Evolutionary conservation across 2,797 vertebrate genomes (phyloP).

Genomic region (Bufotes viridis): DNA sequence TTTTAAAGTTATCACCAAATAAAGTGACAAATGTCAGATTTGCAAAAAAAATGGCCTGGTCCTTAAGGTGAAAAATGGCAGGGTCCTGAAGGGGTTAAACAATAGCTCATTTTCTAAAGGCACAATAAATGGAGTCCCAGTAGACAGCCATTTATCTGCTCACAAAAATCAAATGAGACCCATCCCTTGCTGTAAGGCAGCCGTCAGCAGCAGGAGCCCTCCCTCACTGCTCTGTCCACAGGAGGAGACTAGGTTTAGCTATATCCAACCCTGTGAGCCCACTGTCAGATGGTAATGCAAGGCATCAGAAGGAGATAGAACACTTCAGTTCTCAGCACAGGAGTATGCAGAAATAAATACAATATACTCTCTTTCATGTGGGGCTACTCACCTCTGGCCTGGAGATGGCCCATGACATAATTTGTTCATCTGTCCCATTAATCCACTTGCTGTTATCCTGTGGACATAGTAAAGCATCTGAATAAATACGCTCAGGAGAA

Average conservation of each 20-base stretch:
- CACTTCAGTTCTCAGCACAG: background rate
- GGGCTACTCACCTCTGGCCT: constrained; percentile 86
- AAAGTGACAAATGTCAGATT: too few relatives aligned
- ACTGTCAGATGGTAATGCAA: background rate
- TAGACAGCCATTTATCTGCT: too few relatives aligned
- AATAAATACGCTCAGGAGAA: background rate
- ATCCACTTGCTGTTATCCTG: constrained; percentile 98
- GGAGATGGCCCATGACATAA: constrained; percentile 98
- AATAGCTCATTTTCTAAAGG: too few relatives aligned
- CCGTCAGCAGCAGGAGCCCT: background rate
- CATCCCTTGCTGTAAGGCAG: background rate
- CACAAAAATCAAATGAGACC: background rate
- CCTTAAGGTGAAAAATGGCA: too few relatives aligned
- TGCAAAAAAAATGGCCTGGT: too few relatives aligned
- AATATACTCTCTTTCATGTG: background rate
- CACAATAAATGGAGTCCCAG: background rate
- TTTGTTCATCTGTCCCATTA: constrained; percentile 92
- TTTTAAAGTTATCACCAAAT: too few relatives aligned
- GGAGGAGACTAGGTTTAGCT: background rate
- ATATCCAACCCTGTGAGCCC: background rate
- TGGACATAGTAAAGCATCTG: background rate
- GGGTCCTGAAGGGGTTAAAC: too few relatives aligned
- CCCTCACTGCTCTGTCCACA: too few relatives aligned
- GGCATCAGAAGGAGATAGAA: background rate
- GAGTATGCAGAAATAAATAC: background rate